phyloP scores from a whole-genome alignment of 1,140 invertebrate species.

The Drosophila bocki region DNA sequence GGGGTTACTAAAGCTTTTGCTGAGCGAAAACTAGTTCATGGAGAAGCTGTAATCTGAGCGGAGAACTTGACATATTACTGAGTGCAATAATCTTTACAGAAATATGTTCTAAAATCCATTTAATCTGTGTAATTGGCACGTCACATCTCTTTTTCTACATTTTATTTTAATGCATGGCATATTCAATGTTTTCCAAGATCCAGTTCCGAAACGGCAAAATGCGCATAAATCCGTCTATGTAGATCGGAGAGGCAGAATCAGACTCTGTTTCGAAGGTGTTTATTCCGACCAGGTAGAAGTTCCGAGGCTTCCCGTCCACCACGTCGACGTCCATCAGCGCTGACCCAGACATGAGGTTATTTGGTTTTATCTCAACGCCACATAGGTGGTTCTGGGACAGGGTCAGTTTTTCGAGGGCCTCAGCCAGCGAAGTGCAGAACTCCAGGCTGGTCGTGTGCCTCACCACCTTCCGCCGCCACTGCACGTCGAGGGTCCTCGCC shows the following conservation, averaged over 20 bases:
- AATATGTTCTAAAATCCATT: not conserved
- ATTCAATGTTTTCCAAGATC: conserved; percentile 17
- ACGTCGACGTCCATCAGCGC: conserved; percentile 31
- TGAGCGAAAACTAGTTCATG: no score
- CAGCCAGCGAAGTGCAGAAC: not conserved
- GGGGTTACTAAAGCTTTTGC: not conserved
- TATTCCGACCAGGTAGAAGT: conserved; percentile 29
- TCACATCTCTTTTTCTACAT: not conserved
- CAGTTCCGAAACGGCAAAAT: conserved; percentile 28
- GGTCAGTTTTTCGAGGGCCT: not conserved
- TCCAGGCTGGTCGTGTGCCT: conserved; percentile 12
- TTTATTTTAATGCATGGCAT: no score
- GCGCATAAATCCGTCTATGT: conserved; percentile 12
- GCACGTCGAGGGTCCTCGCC: no score
- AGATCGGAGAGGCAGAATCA: not conserved
- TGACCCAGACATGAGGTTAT: conserved; percentile 16
- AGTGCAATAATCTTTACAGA: not conserved
- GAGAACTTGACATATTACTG: not conserved
- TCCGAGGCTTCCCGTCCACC: not conserved
- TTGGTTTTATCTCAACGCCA: not conserved
- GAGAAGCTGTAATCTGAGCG: not conserved
- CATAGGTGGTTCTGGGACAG: conserved; percentile 18
- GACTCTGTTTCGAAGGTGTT: not conserved
- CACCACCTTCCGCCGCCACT: conserved; percentile 10
- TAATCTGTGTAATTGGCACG: not conserved